These are phyloP conservation scores for Micrasema minimum DNA, from an alignment of 1,140 invertebrate genomes.

Conservation along the genomic window DNA sequence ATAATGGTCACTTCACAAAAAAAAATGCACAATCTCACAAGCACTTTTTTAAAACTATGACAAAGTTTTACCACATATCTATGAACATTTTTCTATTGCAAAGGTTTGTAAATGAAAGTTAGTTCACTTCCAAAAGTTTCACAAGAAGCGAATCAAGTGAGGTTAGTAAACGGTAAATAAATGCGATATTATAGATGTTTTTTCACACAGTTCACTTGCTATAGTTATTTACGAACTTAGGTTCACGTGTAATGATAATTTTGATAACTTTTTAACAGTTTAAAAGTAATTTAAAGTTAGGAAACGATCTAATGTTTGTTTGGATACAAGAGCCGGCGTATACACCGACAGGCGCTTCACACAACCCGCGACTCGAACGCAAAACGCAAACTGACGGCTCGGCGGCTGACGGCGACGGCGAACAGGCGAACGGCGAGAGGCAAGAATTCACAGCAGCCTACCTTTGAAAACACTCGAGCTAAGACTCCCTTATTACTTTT, in stretches of 20 bases:
- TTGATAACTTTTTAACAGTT: background rate
- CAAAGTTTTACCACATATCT: background rate
- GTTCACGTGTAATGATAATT: background rate
- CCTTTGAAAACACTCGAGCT: slow-evolving; percentile 6
- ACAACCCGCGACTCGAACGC: slow-evolving; percentile 23
- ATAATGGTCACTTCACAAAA: slow-evolving; percentile 20
- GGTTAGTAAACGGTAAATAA: slow-evolving; percentile 13
- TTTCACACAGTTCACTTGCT: too few relatives aligned
- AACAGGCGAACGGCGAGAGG: too few relatives aligned
- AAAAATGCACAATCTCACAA: slow-evolving; percentile 2
- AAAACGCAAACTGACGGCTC: slow-evolving; percentile 6
- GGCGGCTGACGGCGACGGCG: background rate
- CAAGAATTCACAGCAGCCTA: slow-evolving; percentile 28
- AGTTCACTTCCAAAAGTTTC: slow-evolving; percentile 16
- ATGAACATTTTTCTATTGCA: background rate
- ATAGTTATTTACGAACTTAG: background rate
- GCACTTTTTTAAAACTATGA: slow-evolving; percentile 4
- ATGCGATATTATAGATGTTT: too few relatives aligned
- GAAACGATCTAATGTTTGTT: slow-evolving; percentile 21
- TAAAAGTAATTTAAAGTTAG: slow-evolving; percentile 32
- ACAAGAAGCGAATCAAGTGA: slow-evolving; percentile 8
- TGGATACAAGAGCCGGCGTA: slow-evolving; percentile 9
- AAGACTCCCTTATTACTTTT: slow-evolving; percentile 19
- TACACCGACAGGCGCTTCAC: background rate
- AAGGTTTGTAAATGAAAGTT: too few relatives aligned